phyloP scores from a whole-genome alignment of 2,113 vertebrate genomes.

The Brachyhypopomus occidentalis region DNA sequence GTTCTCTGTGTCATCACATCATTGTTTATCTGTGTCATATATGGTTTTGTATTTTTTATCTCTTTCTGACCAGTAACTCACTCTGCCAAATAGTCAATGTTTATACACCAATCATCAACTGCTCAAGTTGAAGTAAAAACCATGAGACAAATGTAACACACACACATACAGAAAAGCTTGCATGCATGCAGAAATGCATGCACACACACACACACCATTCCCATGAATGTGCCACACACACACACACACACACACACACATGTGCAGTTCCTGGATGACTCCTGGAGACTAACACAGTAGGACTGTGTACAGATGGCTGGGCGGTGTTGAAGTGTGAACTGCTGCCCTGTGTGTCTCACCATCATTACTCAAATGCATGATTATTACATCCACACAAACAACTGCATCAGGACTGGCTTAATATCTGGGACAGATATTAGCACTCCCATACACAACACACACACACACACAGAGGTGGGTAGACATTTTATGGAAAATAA shows the following conservation, averaged over 20 bases:
- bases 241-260: conserved; percentile 26
- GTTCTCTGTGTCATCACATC: too few species aligned
- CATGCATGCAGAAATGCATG: too few species aligned
- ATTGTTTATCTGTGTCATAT: too few species aligned
- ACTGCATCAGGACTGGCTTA: conserved; percentile 64
- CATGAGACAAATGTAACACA: neutral
- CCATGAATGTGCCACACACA: neutral
- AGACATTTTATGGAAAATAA: conserved; percentile 52
- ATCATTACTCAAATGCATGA: conserved; percentile 65
- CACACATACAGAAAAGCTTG: neutral
- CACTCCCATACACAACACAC: conserved; percentile 43
- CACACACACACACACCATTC: neutral
- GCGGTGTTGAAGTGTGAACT: conserved; percentile 48
- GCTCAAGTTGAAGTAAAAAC: too few species aligned
- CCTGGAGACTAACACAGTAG: conserved; percentile 53
- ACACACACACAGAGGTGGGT: neutral
- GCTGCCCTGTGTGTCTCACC: conserved; percentile 19
- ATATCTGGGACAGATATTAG: conserved; percentile 57
- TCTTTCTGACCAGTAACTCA: too few species aligned
- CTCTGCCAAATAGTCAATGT: too few species aligned
- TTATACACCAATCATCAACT: too few species aligned
- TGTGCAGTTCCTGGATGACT: neutral
- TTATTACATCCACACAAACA: conserved; percentile 67
- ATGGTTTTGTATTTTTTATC: too few species aligned
- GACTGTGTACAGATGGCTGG: conserved; percentile 69